Base-by-base conservation (phyloP, 2,888 invertebrate species). In the Drosophila setosimentum region DNA sequence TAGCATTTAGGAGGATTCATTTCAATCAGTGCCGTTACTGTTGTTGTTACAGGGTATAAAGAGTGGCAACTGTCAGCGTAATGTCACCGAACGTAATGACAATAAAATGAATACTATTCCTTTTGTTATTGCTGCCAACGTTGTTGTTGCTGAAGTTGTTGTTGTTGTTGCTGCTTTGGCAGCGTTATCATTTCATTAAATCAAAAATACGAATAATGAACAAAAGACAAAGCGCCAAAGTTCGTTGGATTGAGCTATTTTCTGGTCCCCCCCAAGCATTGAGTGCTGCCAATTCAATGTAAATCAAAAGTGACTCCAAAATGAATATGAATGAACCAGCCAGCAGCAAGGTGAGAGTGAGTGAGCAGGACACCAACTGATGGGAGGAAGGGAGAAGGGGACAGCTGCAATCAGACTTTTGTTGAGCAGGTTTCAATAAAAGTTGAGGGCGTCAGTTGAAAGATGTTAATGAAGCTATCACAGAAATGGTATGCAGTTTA, bases 151-250 rank as follows among this genome's bases (percentile, higher is more conserved):
- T n/a, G n/a, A n/a, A n/a, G n/a, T 45, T 53, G 51, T n/a, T 57
- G 24, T 42, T 51, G 35, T 24, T 33, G 1, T 35, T 35, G 57
- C 24, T 40, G 21, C 63, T 59, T 57, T 61, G 54, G 11, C 60
- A 45, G 54, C 75, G 71, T 85, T 87, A 87, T 87, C 88, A 83
- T 87, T 87, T 87, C 78, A 87, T 85, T 87, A 80, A 87, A 88
- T 87, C 88, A 74, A 73, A 82, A 67, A 68, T 64, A 72, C 60
- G 73, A 70, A 83, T 73, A 69, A 75, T 68, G 78, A 72, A 68
- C 62, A 73, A 72, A 69, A 73, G 76, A 67, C 76, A 79, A 70
- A 76, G 73, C 53, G 60, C 45, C 49, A 69, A 59, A 73, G 61
- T 78, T 78, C 73, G 57, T 37, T 66, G 61, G 45, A 68, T 66